Evolutionary conservation across 2,113 vertebrate species (phyloP).

Genomic region (Rhea americana): DNA sequence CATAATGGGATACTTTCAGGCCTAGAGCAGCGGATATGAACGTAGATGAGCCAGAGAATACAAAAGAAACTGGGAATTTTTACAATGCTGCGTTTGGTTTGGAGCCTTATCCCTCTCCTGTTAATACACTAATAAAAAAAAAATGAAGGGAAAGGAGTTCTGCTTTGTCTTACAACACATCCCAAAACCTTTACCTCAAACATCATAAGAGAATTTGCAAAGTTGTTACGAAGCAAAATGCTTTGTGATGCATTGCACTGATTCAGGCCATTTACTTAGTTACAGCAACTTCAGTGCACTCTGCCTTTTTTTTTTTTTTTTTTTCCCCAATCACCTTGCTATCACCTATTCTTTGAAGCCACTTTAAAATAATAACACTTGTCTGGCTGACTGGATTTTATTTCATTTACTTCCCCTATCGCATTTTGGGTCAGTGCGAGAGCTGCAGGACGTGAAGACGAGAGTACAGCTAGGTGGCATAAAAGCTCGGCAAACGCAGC

Average conservation of each 20-base stretch:
- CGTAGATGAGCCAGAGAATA: neutral
- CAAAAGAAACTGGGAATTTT: neutral
- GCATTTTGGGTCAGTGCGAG: fast-evolving
- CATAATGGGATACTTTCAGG: neutral
- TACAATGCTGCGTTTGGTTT: neutral
- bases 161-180: neutral
- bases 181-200: fast-evolving
- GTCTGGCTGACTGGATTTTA: fast-evolving
- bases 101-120: no score
- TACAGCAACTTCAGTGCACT: fast-evolving
- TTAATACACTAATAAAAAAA: neutral
- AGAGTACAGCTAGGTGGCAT: neutral
- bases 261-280: fast-evolving
- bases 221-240: neutral
- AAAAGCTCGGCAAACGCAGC: neutral
- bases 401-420: fast-evolving
- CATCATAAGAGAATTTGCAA: fast-evolving
- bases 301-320: fast-evolving
- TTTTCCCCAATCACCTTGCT: fast-evolving
- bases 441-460: fast-evolving
- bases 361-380: fast-evolving
- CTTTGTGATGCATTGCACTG: fast-evolving
- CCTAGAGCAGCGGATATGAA: fast-evolving
- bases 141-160: neutral
- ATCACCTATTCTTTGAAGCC: fast-evolving